Evolutionary conservation across 2,888 invertebrate genomes (phyloP), one percentile per base, ranked within the genome.

Genomic region (Chrysodeixis includens): DNA sequence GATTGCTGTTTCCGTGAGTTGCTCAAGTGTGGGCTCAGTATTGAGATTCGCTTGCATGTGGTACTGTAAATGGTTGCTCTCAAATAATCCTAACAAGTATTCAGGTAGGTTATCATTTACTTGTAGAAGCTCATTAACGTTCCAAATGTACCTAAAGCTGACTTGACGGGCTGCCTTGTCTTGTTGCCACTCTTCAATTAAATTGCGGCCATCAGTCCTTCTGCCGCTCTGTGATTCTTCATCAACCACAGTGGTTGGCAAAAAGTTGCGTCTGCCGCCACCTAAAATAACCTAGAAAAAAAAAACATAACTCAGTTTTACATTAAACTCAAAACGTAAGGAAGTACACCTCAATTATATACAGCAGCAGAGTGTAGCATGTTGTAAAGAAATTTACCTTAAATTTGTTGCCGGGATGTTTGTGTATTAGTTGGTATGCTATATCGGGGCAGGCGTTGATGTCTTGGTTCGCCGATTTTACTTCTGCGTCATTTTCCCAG

Each of bases 401-500:
- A 30, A 97, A 93, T 70, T 96, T 95, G 64, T 94, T 95, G 0
- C 97, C 97, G 0, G 97, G 96, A 10, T 94, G 89, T 2, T 93
- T 91, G 32, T 95, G 93, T 4, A 98, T 87, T 12, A 98, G 90
- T 83, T 98, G 98, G 46, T 95, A 89, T 0, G 97, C 97, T 72
- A 98, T 97, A 85, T 98, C 98, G 1, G 93, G 92, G 81, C 97
- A 97, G 0, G 83, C 80, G 20, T 83, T 85, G 0, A 95, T 89
- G 76, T 96, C 93, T 35, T 89, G 83, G 0, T 93, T 91, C 12
- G 83, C 88, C 0, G 73, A 74, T 0, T 82, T 69, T 6, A 96
- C 92, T 35, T 96, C 94, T 0, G 85, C 90, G 85, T 97, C 97
- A 78, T 93, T 95, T 88, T 97, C 97, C 96, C 97, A 97, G 72